Base-by-base conservation (phyloP, 2,888 invertebrate species). In the Aleiodes alternator region DNA sequence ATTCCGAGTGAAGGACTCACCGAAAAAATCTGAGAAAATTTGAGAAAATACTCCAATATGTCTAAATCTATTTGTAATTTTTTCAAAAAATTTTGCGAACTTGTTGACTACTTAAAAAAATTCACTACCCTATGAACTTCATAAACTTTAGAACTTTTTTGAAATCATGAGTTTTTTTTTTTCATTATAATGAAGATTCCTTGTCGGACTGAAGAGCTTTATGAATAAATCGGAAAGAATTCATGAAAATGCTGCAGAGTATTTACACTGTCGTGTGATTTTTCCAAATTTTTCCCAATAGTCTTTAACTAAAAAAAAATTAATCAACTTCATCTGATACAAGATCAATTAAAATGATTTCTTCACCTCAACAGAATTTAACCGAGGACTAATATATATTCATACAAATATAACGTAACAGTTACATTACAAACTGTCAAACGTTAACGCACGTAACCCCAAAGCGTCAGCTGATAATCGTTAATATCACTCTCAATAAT, bases 371-470 rank as follows among this genome's bases (percentile, higher is more conserved):
- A 48, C 14, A 16, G 43, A 23, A 48, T 64, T 43, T 48, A 34
- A 64, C 64, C 14, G 16, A 64, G 34, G 43, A 6, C n/a, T 31
- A 61, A 38, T 38, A 8, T 7, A 23, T 23, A 48, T 5, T 8
- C 34, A 16, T 16, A 38, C n/a, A 14, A 11, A 48, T 43, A 38
- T 34, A 64, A 48, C 34, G 43, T 11, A 43, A 43, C 11, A 64
- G 64, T 48, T 16, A 64, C 64, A 43, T 64, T 64, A 23, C 34
- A 64, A 48, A 16, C 4, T 64, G 64, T 64, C 64, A 61, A 31
- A 31, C 61, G 61, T 61, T 16, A 38, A 43, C 31, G 61, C 31
- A 61, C 61, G 31, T 38, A 61, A 61, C 38, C 31, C 43, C 38
- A 43, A 38, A 16, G 14, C 14, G 61, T 43, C 34, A 23, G 8